Percentiles rank a stretch among this genome's conserved stretches.
Conservation (phyloP, 2,113 vertebrate genomes). For the Halichoeres trimaculatus region DNA sequence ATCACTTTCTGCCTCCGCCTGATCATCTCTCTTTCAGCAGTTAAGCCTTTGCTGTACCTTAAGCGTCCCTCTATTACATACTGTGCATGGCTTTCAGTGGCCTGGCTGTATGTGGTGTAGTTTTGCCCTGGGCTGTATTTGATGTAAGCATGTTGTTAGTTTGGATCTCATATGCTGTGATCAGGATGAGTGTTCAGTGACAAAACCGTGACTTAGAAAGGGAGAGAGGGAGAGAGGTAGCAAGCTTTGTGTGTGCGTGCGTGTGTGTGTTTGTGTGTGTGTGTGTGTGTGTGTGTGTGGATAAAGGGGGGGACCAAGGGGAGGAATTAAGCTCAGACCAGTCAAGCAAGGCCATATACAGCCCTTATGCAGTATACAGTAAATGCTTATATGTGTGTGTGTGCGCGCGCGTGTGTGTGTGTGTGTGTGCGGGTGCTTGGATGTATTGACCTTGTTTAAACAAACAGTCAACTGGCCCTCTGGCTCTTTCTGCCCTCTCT, state of each 20-base stretch:
- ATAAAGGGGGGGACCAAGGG: conserved; percentile 38
- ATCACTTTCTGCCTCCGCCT: neutral
- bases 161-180: conserved; percentile 70
- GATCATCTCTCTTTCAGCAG: neutral
- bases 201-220: conserved; percentile 41
- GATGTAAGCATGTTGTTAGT: conserved; percentile 73
- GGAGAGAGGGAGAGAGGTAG: conserved; percentile 29
- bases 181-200: conserved; percentile 61
- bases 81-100: neutral
- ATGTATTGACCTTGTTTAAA: conserved; percentile 84
- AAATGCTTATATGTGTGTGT: conserved; percentile 52
- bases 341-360: conserved; percentile 77
- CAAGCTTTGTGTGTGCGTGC: conserved; percentile 9
- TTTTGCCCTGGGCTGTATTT: conserved; percentile 71
- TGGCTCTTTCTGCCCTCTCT: conserved; percentile 77
- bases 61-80: neutral
- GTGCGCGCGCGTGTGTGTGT: conserved; percentile 30
- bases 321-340: conserved; percentile 59
- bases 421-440: conserved; percentile 34
- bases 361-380: conserved; percentile 75
- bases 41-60: neutral
- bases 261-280: neutral
- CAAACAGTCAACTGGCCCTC: conserved; percentile 79
- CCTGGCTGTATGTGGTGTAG: conserved; percentile 51
- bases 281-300: neutral